Base-by-base conservation (phyloP, 2,888 invertebrate genomes). In the Oscheius myriophilus region DNA sequence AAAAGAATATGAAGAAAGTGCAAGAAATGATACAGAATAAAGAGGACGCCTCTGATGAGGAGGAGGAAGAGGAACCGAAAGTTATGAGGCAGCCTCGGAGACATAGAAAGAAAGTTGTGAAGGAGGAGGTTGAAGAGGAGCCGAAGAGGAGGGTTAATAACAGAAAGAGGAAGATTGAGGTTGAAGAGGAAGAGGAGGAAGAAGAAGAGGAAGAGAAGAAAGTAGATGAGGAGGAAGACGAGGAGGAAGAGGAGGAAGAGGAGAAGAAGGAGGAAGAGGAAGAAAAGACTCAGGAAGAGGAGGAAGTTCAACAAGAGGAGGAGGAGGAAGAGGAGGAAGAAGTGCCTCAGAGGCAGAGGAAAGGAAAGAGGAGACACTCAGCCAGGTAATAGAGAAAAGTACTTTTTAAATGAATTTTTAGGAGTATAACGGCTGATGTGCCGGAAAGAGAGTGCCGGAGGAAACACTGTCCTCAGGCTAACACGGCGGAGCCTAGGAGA, bases 251-350 rank as follows among this genome's bases (percentile, higher is more conserved):
- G 26, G 74, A 71, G 11, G 71, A 49, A 69, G 33, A 49, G 26
- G 46, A 76, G 23, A 71, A 67, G 25, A 61, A 70, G 26, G 76
- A 72, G 16, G 70, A 39, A 70, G 33, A 58, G n/a, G 33, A 76
- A n/a, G 65, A 26, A 41, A 63, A 42, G 61, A 18, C 21, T 11
- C 52, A 64, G 23, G 67, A 72, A n/a, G 58, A 70, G 26, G 72
- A 69, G 4, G 33, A 71, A 18, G 73, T 71, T 41, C 67, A 71
- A 14, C 23, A 42, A 12, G 69, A 70, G n/a, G 65, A 43, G 7
- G 68, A 54, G 11, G 64, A 54, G 18, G 49, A 67, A 25, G 49
- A 59, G 21, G 53, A 58, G 4, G 58, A 67, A 45, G 58, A 42
- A 16, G 54, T 55, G 33, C 53, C 59, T 25, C 46, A 65, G 54